Evolutionary conservation across 2,888 invertebrate species (phyloP), one percentile per base, ranked within the genome.

Genomic region (Apamea anceps): DNA sequence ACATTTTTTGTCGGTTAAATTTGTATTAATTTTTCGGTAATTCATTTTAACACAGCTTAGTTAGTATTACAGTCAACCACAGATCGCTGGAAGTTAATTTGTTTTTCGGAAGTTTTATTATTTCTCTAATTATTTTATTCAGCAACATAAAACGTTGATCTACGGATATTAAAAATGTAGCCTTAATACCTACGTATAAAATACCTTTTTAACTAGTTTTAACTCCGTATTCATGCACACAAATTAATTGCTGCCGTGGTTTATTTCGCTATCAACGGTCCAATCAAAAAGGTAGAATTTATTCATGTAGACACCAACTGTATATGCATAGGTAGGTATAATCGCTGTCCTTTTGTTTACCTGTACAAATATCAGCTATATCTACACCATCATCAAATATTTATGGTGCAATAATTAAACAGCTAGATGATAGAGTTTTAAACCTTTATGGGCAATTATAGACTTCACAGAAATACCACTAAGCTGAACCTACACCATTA

Each of bases 381-480:
- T 62, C 57, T 48, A 72, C 51, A 57, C 12, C 2, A 32, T 71
- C 65, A 76, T 81, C 10, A 51, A 81, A 82, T 66, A 81, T 60
- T 51, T 60, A 76, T 32, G 57, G 37, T 15, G 12, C 15, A 65
- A 60, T 15, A n/a, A 18, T 67, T 57, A 70, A 28, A 18, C 15
- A 28, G 54, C 18, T 77, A 25, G n/a, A 3, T 18, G 72, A 77
- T 62, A 54, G 12, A 45, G 21, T 71, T 82, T 77, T 66, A 25
- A 62, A 54, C 42, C 3, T 15, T 5, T 42, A n/a, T 71, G 21
- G 45, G 7, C 32, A 32, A 48, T 72, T 48, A 45, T 10, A 45
- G 18, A 65, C 15, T 70, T 37, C 54, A 32, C 15, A 60, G 45
- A 54, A 45, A 28, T 37, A 45, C 7, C 57, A 42, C 70, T 32